phyloP scores from a whole-genome alignment of 2,113 vertebrate species.

The Haplotaxodon microlepis region DNA sequence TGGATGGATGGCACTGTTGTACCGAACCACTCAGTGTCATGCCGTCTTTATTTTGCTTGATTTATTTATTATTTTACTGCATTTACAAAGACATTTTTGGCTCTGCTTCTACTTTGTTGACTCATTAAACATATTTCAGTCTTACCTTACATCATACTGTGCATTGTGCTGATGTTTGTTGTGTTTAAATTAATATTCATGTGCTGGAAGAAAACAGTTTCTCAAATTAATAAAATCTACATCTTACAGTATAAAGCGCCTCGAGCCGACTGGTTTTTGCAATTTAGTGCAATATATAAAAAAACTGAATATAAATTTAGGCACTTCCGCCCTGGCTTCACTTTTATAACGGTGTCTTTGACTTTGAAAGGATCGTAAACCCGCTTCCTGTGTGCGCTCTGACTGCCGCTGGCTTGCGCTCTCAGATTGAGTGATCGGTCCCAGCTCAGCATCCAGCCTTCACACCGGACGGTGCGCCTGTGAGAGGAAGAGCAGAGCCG shows the following conservation, averaged over 20 bases:
- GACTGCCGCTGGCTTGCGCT: background rate
- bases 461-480: background rate
- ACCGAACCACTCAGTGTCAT: background rate
- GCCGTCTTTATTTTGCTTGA: background rate
- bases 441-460: background rate
- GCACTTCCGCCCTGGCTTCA: background rate
- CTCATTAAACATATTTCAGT: background rate
- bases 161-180: background rate
- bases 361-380: background rate
- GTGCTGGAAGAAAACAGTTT: background rate
- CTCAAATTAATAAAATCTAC: background rate
- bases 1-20: background rate
- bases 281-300: background rate
- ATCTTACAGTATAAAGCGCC: background rate
- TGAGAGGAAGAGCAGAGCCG: background rate
- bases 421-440: background rate
- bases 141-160: background rate
- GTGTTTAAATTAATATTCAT: background rate
- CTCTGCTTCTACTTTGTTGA: background rate
- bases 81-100: background rate
- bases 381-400: background rate
- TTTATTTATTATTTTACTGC: background rate
- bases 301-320: accelerated
- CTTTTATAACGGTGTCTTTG: accelerated
- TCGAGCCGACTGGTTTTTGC: background rate